Percentiles rank a stretch among this genome's conserved stretches.
Conservation (phyloP, 1,140 invertebrate species). For the Diachasmimorpha longicaudata region DNA sequence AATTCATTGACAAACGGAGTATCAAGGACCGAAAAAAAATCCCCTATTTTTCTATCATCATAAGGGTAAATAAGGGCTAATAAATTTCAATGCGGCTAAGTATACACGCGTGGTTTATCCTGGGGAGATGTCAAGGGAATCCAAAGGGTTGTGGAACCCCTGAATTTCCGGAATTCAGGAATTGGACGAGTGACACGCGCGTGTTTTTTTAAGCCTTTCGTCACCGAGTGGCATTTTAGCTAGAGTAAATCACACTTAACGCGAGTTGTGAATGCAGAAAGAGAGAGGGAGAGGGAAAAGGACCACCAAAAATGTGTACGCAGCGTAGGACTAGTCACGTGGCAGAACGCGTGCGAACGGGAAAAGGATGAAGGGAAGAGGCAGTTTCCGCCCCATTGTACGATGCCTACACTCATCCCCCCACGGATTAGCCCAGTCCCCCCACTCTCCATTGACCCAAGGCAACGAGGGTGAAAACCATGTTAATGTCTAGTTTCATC, state of each 20-base stretch:
- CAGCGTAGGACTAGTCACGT: neutral
- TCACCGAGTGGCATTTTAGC: neutral
- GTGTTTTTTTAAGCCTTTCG: neutral
- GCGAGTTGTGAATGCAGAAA: neutral
- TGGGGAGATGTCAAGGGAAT: neutral
- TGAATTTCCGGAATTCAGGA: neutral
- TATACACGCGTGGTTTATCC: neutral
- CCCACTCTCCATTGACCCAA: neutral
- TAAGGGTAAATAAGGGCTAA: neutral
- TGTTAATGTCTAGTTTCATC: neutral
- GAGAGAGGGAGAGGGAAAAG: neutral
- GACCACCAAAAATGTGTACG: neutral
- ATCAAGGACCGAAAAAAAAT: neutral
- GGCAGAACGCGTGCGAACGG: neutral
- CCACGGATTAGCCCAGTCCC: constrained; percentile 14
- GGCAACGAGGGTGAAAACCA: neutral
- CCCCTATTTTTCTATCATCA: neutral
- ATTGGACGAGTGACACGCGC: neutral
- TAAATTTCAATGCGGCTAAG: neutral
- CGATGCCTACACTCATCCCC: constrained; percentile 27
- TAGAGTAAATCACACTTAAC: neutral
- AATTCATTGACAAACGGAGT: too few relatives aligned
- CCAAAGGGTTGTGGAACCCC: neutral
- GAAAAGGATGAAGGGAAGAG: constrained; percentile 7
- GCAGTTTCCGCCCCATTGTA: neutral